Evolutionary conservation across 2,113 vertebrate species (phyloP).

Genomic region (Melanocharis versteri): DNA sequence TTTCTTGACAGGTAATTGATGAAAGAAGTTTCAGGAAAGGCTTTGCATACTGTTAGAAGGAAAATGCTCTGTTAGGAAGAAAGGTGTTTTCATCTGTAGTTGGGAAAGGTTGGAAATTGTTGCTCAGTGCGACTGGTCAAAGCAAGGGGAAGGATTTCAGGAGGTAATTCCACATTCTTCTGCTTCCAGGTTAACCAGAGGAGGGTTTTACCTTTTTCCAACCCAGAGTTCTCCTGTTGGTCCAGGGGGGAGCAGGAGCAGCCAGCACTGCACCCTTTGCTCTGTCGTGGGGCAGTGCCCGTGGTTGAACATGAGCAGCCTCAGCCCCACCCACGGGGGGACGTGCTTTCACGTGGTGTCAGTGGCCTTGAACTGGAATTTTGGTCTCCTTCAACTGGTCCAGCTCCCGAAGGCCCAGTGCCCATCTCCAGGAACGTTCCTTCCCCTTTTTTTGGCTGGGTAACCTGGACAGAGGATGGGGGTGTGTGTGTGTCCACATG

Average conservation of each 20-base stretch:
- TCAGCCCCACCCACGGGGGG: background rate
- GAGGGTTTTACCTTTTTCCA: background rate
- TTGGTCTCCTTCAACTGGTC: background rate
- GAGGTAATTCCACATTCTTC: background rate
- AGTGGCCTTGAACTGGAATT: background rate
- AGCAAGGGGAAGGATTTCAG: background rate
- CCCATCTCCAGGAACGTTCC: background rate
- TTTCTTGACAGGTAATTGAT: slow-evolving; percentile 38
- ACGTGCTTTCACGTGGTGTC: accelerated
- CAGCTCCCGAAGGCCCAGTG: background rate
- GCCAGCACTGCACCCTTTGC: background rate
- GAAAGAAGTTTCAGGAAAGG: slow-evolving; percentile 8
- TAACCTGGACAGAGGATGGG: background rate
- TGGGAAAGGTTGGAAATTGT: background rate
- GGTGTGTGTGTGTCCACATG: accelerated
- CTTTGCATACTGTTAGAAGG: background rate
- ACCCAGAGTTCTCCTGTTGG: accelerated
- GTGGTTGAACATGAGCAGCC: background rate
- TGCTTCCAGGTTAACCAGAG: background rate
- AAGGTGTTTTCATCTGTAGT: background rate
- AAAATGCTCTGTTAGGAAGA: background rate
- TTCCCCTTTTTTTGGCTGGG: background rate
- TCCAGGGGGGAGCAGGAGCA: background rate
- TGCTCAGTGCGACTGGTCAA: background rate
- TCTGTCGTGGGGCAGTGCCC: background rate